Conservation (phyloP, 2,888 invertebrate species). For the Cartodere bifasciata region DNA sequence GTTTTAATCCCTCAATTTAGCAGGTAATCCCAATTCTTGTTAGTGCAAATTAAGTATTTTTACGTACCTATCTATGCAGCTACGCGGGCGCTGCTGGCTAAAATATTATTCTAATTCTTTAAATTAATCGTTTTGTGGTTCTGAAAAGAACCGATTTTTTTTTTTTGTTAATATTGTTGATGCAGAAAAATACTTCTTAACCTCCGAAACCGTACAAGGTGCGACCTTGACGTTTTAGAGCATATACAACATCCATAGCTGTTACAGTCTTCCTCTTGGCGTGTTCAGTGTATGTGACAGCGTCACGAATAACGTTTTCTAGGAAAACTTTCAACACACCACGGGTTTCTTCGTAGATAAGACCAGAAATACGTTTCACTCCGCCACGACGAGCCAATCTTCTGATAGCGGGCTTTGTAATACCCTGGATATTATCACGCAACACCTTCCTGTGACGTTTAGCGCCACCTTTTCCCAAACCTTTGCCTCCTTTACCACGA, state of each 20-base stretch:
- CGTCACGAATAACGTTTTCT: slow-evolving; percentile 19
- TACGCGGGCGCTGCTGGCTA: no score
- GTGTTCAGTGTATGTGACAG: slow-evolving; percentile 46
- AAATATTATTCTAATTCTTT: no score
- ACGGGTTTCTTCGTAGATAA: slow-evolving; percentile 22
- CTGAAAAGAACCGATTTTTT: no score
- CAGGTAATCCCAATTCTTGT: no score
- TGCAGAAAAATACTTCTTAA: no score
- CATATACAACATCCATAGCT: slow-evolving; percentile 80
- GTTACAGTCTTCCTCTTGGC: slow-evolving; percentile 81
- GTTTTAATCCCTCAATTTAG: no score
- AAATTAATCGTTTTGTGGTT: no score
- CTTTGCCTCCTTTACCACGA: slow-evolving; percentile 68
- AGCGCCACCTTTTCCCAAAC: slow-evolving; percentile 67
- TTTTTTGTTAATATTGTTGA: no score
- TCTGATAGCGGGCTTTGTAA: slow-evolving; percentile 66
- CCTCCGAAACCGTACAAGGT: slow-evolving; percentile 61
- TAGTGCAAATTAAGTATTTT: no score
- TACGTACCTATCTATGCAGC: no score
- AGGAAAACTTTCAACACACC: slow-evolving; percentile 47
- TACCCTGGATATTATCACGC: slow-evolving; percentile 68
- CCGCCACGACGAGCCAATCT: slow-evolving; percentile 60
- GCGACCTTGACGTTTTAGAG: slow-evolving; percentile 69
- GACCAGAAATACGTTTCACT: slow-evolving; percentile 40
- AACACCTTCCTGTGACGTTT: slow-evolving; percentile 73